Evolutionary conservation across 2,113 vertebrate genomes (phyloP), one percentile per base, ranked within the genome.

Genomic region (Heterotilapia buettikoferi): DNA sequence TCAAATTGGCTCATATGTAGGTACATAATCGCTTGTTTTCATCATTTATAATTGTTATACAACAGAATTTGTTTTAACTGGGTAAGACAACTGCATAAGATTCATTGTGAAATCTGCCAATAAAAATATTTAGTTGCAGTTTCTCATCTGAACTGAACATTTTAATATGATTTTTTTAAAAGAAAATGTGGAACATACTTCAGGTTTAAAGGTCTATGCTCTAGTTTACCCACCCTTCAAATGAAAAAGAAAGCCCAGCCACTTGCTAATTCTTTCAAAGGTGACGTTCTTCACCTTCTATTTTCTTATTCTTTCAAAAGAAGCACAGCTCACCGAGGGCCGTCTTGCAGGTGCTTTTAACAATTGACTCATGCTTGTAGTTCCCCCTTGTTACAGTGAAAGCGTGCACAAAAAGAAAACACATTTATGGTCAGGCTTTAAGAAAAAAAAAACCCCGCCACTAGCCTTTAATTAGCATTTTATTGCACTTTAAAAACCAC

Each of bases 401-500:
- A 91, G 63, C 71, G 29, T 24, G 78, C 86, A 94, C 89, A 92
- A 92, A 93, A 38, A 84, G 80, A 82, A 84, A 89, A 86, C 47
- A 57, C 45, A 85, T 93, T 93, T 89, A 90, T 47, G 90, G 84
- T 88, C 63, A 73, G 76, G 52, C 38, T 61, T 53, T 33, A 43
- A 71, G 18, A n/a, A 21, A 9, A 31, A 63, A 24, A 31, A 66
- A 50, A 24, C 5, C 0, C 3, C 9, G 66, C 76, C n/a, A 82
- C 90, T 90, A 90, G 90, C 88, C 94, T 91, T 93, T 96, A 92
- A 96, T 96, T 95, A 96, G 84, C 90, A 3, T 92, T 93, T 93
- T 93, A 95, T 95, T 96, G 96, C 93, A 90, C 95, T 93, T 94
- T 95, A 91, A 95, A 93, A 95, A 91, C 88, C 95, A 93, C 93